Base-by-base conservation (phyloP, 2,797 vertebrate species). In the Pseudopleuronectes americanus region DNA sequence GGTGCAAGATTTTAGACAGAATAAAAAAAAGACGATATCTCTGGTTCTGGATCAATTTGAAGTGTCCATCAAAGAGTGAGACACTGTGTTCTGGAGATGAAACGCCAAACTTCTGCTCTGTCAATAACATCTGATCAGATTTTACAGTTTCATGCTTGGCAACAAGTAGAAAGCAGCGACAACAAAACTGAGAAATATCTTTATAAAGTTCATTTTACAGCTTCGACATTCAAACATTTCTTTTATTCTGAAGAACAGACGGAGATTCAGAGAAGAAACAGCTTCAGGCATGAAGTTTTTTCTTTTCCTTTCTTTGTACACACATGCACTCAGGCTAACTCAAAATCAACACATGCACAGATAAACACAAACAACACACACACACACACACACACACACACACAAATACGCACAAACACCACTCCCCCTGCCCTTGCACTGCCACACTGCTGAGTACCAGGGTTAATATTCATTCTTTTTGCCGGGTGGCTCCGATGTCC, bases 381-480 rank as follows among this genome's bases (percentile, higher is more conserved):
- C 66, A 67, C 64, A 68, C 38, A 8, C 36, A 38, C 6, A 13
- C 53, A 71, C 72, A 53, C 45, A 24, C 3, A 24, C 24, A 31
- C 68, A 68, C 64, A 69, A 28, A 71, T 41, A 45, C 64, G 65
- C 60, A 67, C 53, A 23, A 76, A 74, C 71, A 52, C 16, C n/a
- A 54, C 13, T 22, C 23, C 22, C 52, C 14, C 43, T 54, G 87
- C 74, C 73, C 41, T 76, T 75, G 71, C 73, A 61, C 64, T 68
- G 87, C 79, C 80, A 81, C 65, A 41, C 54, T 59, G 68, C 69
- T 79, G 72, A 33, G 55, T 22, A 22, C 79, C 51, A 28, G 31
- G 73, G 38, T 80, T 86, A 90, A 92, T 79, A 79, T 79, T 90
- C 83, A 90, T 90, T 74, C 63, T 62, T 90, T 92, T 81, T 84